Evolutionary conservation across 2,797 vertebrate species (phyloP).

Genomic region (Halcyon badia): DNA sequence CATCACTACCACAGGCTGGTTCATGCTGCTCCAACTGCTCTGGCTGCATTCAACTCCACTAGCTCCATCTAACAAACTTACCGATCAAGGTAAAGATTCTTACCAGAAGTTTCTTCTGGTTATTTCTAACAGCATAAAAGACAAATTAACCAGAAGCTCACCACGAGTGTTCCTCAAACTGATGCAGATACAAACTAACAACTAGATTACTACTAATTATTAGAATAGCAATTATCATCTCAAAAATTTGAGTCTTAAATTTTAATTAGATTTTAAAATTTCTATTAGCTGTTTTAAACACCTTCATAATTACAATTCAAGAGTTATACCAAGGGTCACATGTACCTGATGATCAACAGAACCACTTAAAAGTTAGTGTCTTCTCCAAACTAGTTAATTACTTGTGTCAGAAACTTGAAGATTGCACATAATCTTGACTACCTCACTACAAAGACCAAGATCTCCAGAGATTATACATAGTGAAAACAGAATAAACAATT

Average conservation of each 20-base stretch:
- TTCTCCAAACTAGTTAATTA: neutral
- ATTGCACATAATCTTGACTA: neutral
- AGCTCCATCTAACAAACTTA: neutral
- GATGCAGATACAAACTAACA: neutral
- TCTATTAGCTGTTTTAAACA: neutral
- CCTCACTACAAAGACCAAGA: neutral
- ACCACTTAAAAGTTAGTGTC: neutral
- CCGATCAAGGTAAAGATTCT: neutral
- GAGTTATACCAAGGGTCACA: neutral
- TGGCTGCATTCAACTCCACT: neutral
- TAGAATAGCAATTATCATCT: neutral
- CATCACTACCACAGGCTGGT: fast-evolving
- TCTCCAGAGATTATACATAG: neutral
- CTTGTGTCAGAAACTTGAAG: neutral
- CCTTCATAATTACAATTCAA: neutral
- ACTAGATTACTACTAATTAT: neutral
- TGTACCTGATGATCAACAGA: neutral
- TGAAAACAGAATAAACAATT: neutral
- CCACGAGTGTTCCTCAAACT: fast-evolving
- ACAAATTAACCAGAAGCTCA: neutral
- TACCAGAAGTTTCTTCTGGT: neutral
- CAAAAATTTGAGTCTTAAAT: neutral
- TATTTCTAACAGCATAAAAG: neutral
- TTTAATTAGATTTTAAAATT: neutral
- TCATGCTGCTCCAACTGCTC: neutral